phyloP scores from a whole-genome alignment of 2,888 invertebrate genomes.

The Stenolophus ochropezus region DNA sequence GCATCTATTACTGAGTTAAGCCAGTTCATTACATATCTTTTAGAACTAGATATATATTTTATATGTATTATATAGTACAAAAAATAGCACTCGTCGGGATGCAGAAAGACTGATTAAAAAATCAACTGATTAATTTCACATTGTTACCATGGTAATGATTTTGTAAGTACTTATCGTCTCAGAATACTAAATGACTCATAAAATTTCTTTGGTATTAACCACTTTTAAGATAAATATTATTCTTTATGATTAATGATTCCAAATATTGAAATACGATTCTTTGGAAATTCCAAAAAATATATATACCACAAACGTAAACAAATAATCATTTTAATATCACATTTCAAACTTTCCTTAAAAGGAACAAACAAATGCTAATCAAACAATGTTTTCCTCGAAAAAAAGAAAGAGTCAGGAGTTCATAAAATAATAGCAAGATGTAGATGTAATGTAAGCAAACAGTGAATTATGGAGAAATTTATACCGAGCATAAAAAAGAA shows the following conservation, averaged over 20 bases:
- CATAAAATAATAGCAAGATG: neutral
- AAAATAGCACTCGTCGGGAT: no score
- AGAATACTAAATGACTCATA: neutral
- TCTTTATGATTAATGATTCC: conserved; percentile 19
- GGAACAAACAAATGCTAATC: neutral
- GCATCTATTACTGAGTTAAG: no score
- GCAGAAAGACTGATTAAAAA: no score
- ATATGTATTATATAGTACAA: no score
- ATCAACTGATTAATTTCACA: no score
- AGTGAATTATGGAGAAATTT: conserved; percentile 10
- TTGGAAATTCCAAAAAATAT: conserved; percentile 4
- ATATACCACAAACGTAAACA: neutral
- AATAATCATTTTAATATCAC: neutral
- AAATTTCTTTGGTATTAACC: neutral
- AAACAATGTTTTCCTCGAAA: neutral
- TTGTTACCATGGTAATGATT: no score
- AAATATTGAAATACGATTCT: conserved; percentile 15
- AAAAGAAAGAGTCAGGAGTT: neutral
- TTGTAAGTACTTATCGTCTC: no score
- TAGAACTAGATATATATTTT: no score
- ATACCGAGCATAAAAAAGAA: conserved; percentile 2
- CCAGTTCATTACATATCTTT: no score
- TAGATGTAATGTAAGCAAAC: conserved; percentile 6
- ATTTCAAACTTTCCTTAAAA: neutral
- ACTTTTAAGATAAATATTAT: conserved; percentile 2